These are phyloP conservation scores for Anas georgica DNA, from an alignment of 2,797 vertebrate genomes.

Conservation along the genomic window DNA sequence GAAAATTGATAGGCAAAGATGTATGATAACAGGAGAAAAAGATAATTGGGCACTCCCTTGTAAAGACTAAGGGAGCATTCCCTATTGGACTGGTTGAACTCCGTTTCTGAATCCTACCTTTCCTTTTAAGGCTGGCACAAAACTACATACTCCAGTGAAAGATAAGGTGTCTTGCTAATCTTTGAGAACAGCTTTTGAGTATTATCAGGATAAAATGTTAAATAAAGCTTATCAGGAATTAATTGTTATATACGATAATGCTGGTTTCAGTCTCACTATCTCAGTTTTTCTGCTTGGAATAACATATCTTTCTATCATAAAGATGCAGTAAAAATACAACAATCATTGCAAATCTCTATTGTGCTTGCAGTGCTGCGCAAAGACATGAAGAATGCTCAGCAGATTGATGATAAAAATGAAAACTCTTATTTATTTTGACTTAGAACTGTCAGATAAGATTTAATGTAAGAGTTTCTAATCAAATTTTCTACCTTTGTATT, in stretches of 20 bases:
- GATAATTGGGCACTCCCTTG: background rate
- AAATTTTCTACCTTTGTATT: background rate
- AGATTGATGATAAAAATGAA: background rate
- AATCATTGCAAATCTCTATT: background rate
- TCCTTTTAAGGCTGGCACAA: background rate
- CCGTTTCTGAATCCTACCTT: background rate
- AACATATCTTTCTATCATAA: background rate
- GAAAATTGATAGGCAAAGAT: background rate
- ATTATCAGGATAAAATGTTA: background rate
- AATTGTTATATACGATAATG: background rate
- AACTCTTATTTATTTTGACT: background rate
- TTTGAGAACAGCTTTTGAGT: background rate
- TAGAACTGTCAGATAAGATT: background rate
- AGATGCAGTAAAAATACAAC: background rate
- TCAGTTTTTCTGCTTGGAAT: background rate
- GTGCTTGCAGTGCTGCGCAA: background rate
- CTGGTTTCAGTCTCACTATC: background rate
- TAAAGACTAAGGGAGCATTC: background rate
- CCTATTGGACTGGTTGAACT: background rate
- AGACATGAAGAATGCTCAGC: background rate
- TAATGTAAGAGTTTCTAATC: background rate
- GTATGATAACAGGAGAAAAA: background rate
- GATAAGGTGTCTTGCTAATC: rapidly evolving
- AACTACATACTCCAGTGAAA: background rate
- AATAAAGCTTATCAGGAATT: background rate